Conservation (phyloP, 2,888 invertebrate genomes). For the Leptinotarsa haldemani region DNA sequence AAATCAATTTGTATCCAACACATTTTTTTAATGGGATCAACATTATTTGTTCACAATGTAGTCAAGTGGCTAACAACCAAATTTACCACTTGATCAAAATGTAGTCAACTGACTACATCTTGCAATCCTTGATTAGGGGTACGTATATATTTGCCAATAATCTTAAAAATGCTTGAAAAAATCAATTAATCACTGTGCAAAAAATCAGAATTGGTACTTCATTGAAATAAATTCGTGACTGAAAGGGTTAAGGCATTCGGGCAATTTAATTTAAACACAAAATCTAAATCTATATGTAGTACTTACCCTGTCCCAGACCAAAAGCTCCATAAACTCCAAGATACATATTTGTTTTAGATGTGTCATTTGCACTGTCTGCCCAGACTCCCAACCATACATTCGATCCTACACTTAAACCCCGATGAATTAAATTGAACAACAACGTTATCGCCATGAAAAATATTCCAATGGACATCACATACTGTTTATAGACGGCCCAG, state of each 20-base stretch:
- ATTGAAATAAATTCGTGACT: too few species aligned
- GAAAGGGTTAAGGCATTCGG: not conserved
- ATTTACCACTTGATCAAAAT: too few species aligned
- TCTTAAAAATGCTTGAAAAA: too few species aligned
- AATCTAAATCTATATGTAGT: conserved; percentile 18
- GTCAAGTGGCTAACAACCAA: too few species aligned
- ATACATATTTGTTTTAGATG: conserved; percentile 77
- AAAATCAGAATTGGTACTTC: too few species aligned
- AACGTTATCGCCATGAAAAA: conserved; percentile 79
- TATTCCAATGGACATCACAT: conserved; percentile 86
- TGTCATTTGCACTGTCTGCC: conserved; percentile 78
- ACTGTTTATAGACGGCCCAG: conserved; percentile 88
- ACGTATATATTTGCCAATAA: too few species aligned
- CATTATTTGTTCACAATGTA: too few species aligned
- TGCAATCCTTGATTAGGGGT: too few species aligned
- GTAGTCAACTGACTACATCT: too few species aligned
- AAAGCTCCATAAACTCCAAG: conserved; percentile 91
- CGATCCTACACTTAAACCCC: conserved; percentile 87
- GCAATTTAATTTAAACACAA: not conserved
- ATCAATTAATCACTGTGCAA: too few species aligned
- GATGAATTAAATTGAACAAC: conserved; percentile 82
- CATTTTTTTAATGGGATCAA: conserved; percentile 79
- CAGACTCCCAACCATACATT: conserved; percentile 88
- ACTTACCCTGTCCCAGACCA: conserved; percentile 89
- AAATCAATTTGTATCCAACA: conserved; percentile 65